phyloP scores from a whole-genome alignment of 2,888 invertebrate genomes.

The Acleris laterana region DNA sequence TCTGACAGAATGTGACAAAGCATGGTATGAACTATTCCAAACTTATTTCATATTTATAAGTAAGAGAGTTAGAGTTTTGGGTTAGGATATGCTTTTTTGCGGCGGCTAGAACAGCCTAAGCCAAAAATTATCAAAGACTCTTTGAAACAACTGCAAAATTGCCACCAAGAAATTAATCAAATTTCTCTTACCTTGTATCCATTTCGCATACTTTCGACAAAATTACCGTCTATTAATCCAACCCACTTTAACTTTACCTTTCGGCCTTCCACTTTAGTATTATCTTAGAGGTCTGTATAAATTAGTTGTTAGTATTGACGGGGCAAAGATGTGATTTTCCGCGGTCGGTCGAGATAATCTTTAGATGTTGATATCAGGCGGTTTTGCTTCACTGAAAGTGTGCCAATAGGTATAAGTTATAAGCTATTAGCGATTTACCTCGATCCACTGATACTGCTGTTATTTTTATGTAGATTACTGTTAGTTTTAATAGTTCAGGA shows the following conservation, averaged over 20 bases:
- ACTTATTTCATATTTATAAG: too few relatives aligned
- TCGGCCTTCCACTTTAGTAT: neutral
- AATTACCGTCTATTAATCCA: conserved; percentile 25
- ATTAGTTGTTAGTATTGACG: conserved; percentile 32
- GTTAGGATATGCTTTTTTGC: too few relatives aligned
- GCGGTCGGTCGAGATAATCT: conserved; percentile 44
- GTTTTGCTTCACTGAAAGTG: conserved; percentile 37
- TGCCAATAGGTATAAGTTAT: conserved; percentile 31
- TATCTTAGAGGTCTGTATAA: conserved; percentile 1
- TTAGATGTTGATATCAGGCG: conserved; percentile 30
- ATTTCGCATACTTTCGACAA: conserved; percentile 32
- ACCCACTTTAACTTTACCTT: conserved; percentile 5
- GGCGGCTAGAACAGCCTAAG: too few relatives aligned
- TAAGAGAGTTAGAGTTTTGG: too few relatives aligned
- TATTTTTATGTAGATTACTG: neutral
- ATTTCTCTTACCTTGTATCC: conserved; percentile 26
- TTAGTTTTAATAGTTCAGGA: too few relatives aligned
- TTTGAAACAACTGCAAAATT: neutral
- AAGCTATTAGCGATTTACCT: conserved; percentile 9
- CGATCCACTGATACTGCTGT: neutral
- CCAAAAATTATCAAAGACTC: too few relatives aligned
- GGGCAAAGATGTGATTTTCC: conserved; percentile 48
- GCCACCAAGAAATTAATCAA: neutral
- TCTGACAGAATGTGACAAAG: too few relatives aligned
- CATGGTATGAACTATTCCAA: too few relatives aligned